Base-by-base conservation (phyloP, 2,888 invertebrate genomes). In the Lithophane leautieri region DNA sequence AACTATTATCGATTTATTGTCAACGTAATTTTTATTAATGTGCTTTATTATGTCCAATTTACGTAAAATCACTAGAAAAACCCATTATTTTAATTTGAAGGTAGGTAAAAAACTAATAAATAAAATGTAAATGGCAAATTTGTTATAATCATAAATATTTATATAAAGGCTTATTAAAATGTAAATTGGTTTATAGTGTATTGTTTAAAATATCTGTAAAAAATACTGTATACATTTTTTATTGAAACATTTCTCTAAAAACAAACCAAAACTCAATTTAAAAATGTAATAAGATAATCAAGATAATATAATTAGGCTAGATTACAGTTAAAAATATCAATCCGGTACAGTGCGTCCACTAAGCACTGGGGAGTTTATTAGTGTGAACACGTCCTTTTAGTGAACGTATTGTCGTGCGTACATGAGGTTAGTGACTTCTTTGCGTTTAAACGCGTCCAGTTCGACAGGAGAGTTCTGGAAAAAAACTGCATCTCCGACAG, bases 361-460 rank as follows among this genome's bases (percentile, higher is more conserved):
- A n/a, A n/a, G 44, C 16, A 25, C n/a, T 25, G 22, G 2, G 2
- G 40, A 19, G 9, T 66, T 7, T 44, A 40, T 0, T 44, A 56
- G 40, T 74, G 52, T 83, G 62, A 44, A 44, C 50, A 75, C 0
- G 40, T 44, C 74, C 54, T 67, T 67, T 65, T 28, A 25, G 25
- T 60, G 2, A 54, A 28, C 42, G 19, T 50, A 42, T 11, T 65
- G 28, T 67, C 3, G 60, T 44, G 47, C 67, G 52, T n/a, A 47
- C 66, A 22, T 42, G 72, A 34, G 84, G 82, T 83, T 44, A 84
- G 14, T 81, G 81, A 76, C 81, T 56, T 22, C 19, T 40, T n/a
- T 50, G 28, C 12, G 11, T 68, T 71, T 54, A n/a, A 65, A 63
- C 44, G 54, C 63, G 11, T 50, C 78, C 78, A 66, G 68, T 75